phyloP scores from a whole-genome alignment of 2,888 invertebrate genomes.

The Morpho achilles region DNA sequence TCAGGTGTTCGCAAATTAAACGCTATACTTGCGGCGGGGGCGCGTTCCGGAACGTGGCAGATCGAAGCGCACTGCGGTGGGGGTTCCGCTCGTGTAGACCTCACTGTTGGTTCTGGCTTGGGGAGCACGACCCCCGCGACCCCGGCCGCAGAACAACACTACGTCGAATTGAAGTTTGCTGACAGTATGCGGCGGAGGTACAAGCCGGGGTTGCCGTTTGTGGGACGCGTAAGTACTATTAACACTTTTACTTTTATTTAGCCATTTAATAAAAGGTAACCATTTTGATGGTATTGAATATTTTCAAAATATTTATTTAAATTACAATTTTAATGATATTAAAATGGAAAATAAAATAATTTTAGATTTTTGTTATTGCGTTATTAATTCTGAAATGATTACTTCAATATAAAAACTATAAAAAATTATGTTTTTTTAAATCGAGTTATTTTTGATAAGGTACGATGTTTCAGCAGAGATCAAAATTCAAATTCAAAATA shows the following conservation, averaged over 20 bases:
- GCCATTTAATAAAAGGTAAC: not conserved
- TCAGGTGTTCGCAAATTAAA: slow-evolving; percentile 80
- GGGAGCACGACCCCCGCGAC: slow-evolving; percentile 73
- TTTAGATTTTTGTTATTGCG: no score
- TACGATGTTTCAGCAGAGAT: no score
- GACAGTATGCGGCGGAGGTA: slow-evolving; percentile 82
- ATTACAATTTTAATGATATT: no score
- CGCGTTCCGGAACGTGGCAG: slow-evolving; percentile 78
- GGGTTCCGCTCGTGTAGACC: slow-evolving; percentile 73
- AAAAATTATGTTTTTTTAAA: no score
- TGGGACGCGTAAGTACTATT: slow-evolving; percentile 78
- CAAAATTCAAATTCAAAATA: no score
- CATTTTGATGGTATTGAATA: not conserved
- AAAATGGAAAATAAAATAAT: no score
- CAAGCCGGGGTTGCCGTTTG: slow-evolving; percentile 83
- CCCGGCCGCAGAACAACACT: slow-evolving; percentile 83
- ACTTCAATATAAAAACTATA: no score
- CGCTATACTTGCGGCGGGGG: slow-evolving; percentile 76
- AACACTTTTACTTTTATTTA: no score
- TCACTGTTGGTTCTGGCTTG: slow-evolving; percentile 69
- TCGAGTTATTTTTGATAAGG: no score
- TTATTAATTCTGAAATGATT: no score
- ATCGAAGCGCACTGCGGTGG: slow-evolving; percentile 77
- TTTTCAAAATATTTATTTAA: no score
- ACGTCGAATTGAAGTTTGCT: slow-evolving; percentile 82